A percentile compares a stretch with the other conserved stretches of the same genome.
Evolutionary conservation across 1,140 invertebrate genomes (phyloP).

Genomic region (Oppia nitens): DNA sequence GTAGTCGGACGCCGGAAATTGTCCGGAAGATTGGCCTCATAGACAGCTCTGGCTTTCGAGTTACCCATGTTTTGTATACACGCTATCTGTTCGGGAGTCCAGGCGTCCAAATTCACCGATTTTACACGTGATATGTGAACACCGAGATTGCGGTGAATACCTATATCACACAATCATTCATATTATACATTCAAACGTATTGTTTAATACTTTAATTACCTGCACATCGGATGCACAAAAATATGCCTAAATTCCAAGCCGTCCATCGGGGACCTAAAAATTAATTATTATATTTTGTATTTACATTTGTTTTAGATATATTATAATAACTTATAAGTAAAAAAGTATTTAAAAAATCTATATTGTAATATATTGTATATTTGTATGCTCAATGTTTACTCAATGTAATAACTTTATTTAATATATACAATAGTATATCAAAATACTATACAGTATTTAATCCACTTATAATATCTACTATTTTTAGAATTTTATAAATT

Average conservation of each 20-base stretch:
- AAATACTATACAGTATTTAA: too few species aligned
- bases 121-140: constrained; percentile 97
- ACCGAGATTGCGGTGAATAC: constrained; percentile 91
- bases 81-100: constrained; percentile 95
- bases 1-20: constrained; percentile 84
- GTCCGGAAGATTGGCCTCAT: constrained; percentile 91
- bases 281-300: too few species aligned
- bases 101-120: constrained; percentile 90
- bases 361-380: too few species aligned
- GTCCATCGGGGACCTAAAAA: constrained; percentile 85
- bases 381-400: too few species aligned
- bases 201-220: background rate
- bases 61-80: constrained; percentile 96
- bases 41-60: constrained; percentile 77
- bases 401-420: too few species aligned
- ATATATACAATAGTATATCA: too few species aligned
- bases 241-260: constrained; percentile 95
- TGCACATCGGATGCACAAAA: constrained; percentile 75
- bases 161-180: background rate
- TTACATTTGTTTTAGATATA: too few species aligned
- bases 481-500: too few species aligned
- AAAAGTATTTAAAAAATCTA: too few species aligned
- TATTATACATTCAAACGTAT: too few species aligned
- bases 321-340: too few species aligned
- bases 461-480: too few species aligned